phyloP scores from a whole-genome alignment of 2,113 vertebrate species.

The mouse (Mus musculus) region DNA sequence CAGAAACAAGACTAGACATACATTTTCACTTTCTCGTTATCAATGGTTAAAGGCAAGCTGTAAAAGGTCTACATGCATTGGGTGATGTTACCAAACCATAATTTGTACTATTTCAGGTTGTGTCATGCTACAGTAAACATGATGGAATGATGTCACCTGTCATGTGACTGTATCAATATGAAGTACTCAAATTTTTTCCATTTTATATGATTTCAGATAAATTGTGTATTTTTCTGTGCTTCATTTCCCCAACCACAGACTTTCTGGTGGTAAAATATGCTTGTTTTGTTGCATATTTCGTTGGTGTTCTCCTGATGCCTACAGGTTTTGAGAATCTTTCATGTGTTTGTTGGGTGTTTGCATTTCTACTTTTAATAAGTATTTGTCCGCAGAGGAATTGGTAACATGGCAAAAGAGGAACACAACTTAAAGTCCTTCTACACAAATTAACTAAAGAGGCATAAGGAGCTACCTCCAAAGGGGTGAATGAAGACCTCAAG shows the following conservation, averaged over 20 bases:
- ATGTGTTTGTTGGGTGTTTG: not conserved
- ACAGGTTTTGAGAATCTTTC: not conserved
- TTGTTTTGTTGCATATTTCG: not conserved
- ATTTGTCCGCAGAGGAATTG: not conserved
- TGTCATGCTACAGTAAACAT: not conserved
- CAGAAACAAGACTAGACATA: not conserved
- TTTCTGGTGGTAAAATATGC: not conserved
- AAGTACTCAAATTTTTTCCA: not conserved
- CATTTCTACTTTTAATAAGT: not conserved
- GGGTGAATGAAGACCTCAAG: fast-evolving
- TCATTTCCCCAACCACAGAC: not conserved
- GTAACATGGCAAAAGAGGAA: not conserved
- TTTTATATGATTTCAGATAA: not conserved
- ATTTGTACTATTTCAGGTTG: not conserved
- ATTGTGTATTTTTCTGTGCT: not conserved
- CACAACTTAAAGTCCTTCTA: not conserved
- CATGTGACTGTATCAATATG: not conserved
- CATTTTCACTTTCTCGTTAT: not conserved
- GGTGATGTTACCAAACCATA: not conserved
- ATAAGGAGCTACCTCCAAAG: not conserved
- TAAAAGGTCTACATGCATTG: fast-evolving
- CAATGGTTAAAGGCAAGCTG: not conserved
- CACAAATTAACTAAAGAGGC: not conserved
- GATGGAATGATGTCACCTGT: not conserved
- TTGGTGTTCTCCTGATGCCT: not conserved